These are phyloP conservation scores for Cathartes aura DNA, from an alignment of 2,113 vertebrate species.

Conservation along the genomic window DNA sequence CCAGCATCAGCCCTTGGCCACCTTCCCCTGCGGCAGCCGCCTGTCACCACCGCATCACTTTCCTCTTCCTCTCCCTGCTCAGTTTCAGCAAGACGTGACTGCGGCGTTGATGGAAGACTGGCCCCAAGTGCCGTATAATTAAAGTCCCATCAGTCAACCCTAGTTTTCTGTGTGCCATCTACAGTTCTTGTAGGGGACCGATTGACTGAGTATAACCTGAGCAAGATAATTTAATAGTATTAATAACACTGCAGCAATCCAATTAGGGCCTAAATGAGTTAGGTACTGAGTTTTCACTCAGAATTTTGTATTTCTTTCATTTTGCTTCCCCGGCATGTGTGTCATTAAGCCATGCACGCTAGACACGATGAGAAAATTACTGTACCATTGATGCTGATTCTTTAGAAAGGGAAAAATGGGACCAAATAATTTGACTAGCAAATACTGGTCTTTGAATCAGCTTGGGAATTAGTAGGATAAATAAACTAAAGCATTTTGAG, in stretches of 20 bases:
- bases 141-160: neutral
- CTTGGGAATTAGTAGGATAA: neutral
- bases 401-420: neutral
- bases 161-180: neutral
- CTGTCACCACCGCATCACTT: neutral
- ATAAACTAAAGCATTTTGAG: neutral
- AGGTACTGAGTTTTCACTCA: neutral
- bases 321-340: neutral
- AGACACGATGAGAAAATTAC: neutral
- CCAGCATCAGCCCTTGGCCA: neutral
- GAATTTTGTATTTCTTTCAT: neutral
- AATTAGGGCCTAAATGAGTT: neutral
- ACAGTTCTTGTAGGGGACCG: neutral
- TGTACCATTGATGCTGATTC: neutral
- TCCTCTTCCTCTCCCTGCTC: neutral
- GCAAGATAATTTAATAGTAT: neutral
- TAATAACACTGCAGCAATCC: neutral
- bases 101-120: neutral
- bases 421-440: neutral
- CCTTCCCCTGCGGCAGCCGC: neutral
- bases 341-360: neutral
- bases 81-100: neutral
- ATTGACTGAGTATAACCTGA: neutral
- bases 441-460: neutral
- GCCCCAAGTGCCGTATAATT: neutral